Evolutionary conservation across 2,797 vertebrate genomes (phyloP).

Genomic region (Myotis vivesi): DNA sequence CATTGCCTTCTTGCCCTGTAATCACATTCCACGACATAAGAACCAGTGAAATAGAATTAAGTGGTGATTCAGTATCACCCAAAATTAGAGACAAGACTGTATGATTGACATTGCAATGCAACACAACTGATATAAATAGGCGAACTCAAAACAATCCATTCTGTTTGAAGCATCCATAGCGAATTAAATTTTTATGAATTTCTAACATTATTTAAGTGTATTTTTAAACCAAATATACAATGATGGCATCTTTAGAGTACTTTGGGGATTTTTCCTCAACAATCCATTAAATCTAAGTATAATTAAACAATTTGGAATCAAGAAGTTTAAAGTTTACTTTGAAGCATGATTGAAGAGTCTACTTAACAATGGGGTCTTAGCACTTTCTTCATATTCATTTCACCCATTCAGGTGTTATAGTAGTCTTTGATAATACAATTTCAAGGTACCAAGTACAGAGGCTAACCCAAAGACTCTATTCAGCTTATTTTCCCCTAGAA

Average conservation of each 20-base stretch:
- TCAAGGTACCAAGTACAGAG: not conserved
- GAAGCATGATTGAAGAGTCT: not conserved
- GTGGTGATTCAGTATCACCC: not conserved
- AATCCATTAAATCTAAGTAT: not conserved
- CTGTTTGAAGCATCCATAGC: not conserved
- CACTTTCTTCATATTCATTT: not conserved
- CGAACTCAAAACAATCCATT: not conserved
- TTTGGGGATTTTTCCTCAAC: not conserved
- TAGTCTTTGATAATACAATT: not conserved
- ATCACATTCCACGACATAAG: conserved; percentile 48
- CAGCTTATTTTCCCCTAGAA: not conserved
- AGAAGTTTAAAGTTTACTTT: not conserved
- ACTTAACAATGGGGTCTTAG: not conserved
- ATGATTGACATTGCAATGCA: not conserved
- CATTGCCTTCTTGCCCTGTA: conserved; percentile 82
- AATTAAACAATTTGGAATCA: not conserved
- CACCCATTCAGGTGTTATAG: not conserved
- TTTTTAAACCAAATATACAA: not conserved
- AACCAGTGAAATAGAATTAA: not conserved
- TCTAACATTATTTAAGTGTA: not conserved
- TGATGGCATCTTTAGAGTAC: not conserved
- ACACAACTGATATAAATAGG: not conserved
- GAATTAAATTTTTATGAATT: not conserved
- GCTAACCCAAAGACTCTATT: not conserved
- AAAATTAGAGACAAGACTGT: not conserved